Evolutionary conservation across 2,888 invertebrate species (phyloP).

Genomic region (Heterodera filipjevi): DNA sequence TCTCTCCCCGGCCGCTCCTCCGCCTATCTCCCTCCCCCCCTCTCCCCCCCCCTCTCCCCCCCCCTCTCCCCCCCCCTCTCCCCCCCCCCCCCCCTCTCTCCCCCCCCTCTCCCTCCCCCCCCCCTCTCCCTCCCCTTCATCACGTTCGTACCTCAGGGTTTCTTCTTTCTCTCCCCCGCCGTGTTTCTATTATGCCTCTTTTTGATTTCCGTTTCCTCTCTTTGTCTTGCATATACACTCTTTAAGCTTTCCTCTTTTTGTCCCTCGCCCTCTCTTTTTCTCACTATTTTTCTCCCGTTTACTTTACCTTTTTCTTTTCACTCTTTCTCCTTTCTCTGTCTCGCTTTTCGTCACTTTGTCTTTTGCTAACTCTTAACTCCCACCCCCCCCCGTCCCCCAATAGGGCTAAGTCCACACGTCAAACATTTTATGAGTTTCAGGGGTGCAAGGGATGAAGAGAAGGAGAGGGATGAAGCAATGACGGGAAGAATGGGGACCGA

Average conservation of each 20-base stretch:
- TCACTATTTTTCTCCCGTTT: background rate
- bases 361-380: background rate
- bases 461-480: background rate
- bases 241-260: background rate
- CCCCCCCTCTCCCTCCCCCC: background rate
- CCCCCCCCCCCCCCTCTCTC: background rate
- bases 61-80: background rate
- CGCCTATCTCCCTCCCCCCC: background rate
- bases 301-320: background rate
- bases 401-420: background rate
- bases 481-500: background rate
- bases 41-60: background rate
- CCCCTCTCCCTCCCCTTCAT: background rate
- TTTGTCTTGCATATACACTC: background rate
- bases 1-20: background rate
- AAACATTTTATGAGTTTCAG: background rate
- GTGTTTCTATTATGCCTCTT: background rate
- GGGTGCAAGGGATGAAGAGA: background rate
- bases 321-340: background rate
- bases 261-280: background rate
- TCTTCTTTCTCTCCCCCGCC: background rate
- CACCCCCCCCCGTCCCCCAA: background rate
- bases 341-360: background rate
- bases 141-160: too few species aligned
- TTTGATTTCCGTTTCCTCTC: too few species aligned